Conservation (phyloP, 2,888 invertebrate species). For the Pyrochroa serraticornis region DNA sequence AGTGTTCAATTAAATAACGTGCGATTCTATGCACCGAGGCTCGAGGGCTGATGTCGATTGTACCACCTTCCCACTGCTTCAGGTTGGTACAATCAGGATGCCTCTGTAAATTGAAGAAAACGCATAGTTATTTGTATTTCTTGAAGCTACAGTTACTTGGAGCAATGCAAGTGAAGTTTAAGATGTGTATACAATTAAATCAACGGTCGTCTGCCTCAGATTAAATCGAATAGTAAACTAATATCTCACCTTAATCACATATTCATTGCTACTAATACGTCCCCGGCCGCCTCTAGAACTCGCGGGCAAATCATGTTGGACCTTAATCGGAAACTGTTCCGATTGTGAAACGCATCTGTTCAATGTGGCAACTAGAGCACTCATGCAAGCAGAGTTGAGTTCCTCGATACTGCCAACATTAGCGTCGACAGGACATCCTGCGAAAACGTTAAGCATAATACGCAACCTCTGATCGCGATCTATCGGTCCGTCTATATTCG, state of each 20-base stretch:
- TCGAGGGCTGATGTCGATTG: conserved; percentile 97
- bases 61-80: conserved; percentile 98
- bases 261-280: conserved; percentile 90
- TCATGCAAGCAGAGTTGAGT: conserved; percentile 70
- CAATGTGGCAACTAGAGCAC: conserved; percentile 86
- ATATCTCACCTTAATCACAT: conserved; percentile 66
- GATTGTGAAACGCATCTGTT: conserved; percentile 96
- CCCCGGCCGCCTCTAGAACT: conserved; percentile 74
- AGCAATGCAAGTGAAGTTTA: no score
- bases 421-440: conserved; percentile 71
- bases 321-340: conserved; percentile 97
- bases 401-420: conserved; percentile 38
- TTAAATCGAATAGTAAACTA: no score
- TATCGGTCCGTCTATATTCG: conserved; percentile 56
- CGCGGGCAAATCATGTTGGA: conserved; percentile 93
- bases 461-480: conserved; percentile 78
- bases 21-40: conserved; percentile 99
- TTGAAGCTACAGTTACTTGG: no score
- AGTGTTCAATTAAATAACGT: conserved; percentile 91
- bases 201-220: no score
- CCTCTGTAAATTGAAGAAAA: conserved; percentile 80
- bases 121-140: no score
- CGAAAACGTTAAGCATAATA: conserved; percentile 90
- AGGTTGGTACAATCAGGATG: conserved; percentile 94
- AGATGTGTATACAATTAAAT: no score